A percentile compares a stretch with the other conserved stretches of the same genome.
Evolutionary conservation across 2,888 invertebrate genomes (phyloP).

Genomic region (Bursaphelenchus okinawaensis): DNA sequence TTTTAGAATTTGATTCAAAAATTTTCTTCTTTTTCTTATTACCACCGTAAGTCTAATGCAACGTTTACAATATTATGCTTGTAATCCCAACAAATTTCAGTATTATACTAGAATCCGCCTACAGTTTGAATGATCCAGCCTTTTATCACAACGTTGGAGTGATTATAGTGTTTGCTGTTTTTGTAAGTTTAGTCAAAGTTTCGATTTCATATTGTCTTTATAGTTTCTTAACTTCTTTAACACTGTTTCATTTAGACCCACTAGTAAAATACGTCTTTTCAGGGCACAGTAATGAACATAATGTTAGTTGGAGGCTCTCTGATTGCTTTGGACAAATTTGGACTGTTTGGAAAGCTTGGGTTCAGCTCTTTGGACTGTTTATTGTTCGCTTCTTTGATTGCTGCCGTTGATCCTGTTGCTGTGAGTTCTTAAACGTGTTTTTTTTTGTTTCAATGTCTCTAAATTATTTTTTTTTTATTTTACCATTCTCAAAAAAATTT

Average conservation of each 20-base stretch:
- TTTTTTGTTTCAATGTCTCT: too few species aligned
- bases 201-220: background rate
- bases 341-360: constrained; percentile 49
- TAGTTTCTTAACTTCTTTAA: background rate
- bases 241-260: too few species aligned
- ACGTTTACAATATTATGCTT: background rate
- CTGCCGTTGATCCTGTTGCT: constrained; percentile 66
- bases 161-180: constrained; percentile 6
- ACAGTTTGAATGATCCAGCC: constrained; percentile 63
- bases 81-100: constrained; percentile 16
- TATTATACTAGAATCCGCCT: constrained; percentile 63
- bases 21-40: constrained; percentile 63
- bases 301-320: constrained; percentile 44
- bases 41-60: constrained; percentile 64
- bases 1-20: constrained; percentile 59
- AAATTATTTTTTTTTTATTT: constrained; percentile 34
- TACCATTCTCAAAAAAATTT: too few species aligned
- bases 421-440: constrained; percentile 54
- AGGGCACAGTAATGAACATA: constrained; percentile 58
- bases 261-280: constrained; percentile 8
- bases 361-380: constrained; percentile 56
- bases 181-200: background rate
- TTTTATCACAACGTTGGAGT: constrained; percentile 62
- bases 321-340: constrained; percentile 30
- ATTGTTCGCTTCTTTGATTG: constrained; percentile 63